phyloP scores from a whole-genome alignment of 1,140 invertebrate species.

The Panonychus citri region DNA sequence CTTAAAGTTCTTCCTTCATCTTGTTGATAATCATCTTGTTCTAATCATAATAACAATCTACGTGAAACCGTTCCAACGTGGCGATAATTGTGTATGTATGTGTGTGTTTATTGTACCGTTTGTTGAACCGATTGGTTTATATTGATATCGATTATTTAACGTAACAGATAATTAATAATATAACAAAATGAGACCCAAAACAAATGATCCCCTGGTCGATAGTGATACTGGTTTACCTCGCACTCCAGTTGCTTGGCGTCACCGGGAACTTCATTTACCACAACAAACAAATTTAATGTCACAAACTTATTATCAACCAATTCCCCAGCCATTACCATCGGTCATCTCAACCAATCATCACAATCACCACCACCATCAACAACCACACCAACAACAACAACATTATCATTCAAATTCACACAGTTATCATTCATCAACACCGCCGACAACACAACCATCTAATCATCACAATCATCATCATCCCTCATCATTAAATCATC shows the following conservation, averaged over 20 bases:
- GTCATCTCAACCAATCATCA: neutral
- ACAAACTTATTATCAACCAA: neutral
- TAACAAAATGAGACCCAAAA: too few species aligned
- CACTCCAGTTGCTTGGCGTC: conserved; percentile 13
- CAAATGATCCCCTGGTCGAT: neutral
- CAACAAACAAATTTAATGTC: neutral
- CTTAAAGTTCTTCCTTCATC: too few species aligned
- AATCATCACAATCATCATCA: neutral
- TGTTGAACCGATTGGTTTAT: too few species aligned
- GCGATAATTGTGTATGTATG: too few species aligned
- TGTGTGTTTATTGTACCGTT: too few species aligned
- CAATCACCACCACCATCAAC: neutral
- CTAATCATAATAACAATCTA: too few species aligned
- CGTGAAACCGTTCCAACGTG: too few species aligned
- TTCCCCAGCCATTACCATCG: conserved; percentile 2
- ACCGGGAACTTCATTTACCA: conserved; percentile 10
- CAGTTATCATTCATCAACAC: neutral
- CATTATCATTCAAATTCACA: neutral
- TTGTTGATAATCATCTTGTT: too few species aligned
- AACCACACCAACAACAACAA: conserved; percentile 3
- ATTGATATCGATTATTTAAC: too few species aligned
- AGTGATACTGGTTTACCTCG: neutral
- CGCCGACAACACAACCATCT: neutral
- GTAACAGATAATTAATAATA: too few species aligned
- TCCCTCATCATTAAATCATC: neutral